Conservation (phyloP, 2,113 vertebrate genomes). For the Sula dactylatra region DNA sequence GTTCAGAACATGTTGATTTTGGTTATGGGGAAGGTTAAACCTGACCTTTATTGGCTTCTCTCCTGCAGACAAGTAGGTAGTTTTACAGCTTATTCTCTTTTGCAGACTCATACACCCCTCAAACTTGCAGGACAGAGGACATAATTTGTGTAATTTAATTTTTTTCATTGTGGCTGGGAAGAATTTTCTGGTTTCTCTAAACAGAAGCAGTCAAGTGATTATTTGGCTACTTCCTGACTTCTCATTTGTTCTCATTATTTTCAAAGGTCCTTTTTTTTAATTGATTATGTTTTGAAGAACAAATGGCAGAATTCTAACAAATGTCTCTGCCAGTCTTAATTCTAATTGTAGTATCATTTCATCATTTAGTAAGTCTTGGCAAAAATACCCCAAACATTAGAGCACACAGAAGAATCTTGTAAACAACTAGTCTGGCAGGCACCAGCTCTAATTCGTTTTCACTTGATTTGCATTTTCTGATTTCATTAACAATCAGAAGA, state of each 20-base stretch:
- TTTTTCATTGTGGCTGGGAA: constrained; percentile 10
- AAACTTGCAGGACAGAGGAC: not conserved
- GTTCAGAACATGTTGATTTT: not conserved
- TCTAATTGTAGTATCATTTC: constrained; percentile 44
- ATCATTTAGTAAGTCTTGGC: constrained; percentile 44
- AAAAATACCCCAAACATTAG: constrained; percentile 3
- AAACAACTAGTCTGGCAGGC: constrained; percentile 28
- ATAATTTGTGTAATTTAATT: not conserved
- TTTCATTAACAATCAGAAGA: constrained; percentile 33
- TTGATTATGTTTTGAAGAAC: constrained; percentile 18
- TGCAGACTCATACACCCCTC: not conserved
- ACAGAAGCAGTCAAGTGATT: not conserved
- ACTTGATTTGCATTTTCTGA: constrained; percentile 47
- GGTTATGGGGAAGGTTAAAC: not conserved
- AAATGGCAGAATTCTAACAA: constrained; percentile 40
- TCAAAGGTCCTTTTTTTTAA: not conserved
- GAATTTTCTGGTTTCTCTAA: not conserved
- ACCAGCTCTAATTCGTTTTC: constrained; percentile 37
- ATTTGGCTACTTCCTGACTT: constrained; percentile 24
- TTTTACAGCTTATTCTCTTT: not conserved
- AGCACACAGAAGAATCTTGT: not conserved
- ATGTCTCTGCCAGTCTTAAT: not conserved
- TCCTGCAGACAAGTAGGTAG: not conserved
- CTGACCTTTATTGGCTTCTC: not conserved
- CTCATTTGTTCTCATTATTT: constrained; percentile 44